These are phyloP conservation scores for Pseudomyrmex flavicornis DNA, from an alignment of 1,140 invertebrate species.

Conservation along the genomic window DNA sequence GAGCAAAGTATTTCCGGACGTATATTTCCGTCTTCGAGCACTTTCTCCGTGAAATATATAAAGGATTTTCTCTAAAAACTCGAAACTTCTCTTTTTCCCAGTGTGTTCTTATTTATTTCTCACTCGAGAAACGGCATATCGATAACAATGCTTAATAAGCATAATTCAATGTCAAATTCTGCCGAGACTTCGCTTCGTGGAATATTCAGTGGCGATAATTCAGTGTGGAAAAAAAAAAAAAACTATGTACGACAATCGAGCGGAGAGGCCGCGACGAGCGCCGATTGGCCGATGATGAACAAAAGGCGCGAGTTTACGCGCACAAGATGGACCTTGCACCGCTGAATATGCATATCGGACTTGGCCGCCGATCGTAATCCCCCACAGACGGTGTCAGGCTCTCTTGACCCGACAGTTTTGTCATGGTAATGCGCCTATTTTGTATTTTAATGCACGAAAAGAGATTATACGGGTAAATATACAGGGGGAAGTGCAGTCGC, in stretches of 20 bases:
- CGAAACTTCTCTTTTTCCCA: slow-evolving; percentile 11
- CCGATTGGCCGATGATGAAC: slow-evolving; percentile 59
- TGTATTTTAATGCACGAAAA: slow-evolving; percentile 82
- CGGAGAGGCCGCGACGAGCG: slow-evolving; percentile 29
- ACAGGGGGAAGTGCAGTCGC: slow-evolving; percentile 11
- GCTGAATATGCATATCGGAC: slow-evolving; percentile 81
- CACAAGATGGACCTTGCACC: slow-evolving; percentile 78
- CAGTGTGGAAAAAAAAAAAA: slow-evolving; percentile 19
- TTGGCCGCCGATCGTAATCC: slow-evolving; percentile 79
- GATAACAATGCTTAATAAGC: slow-evolving; percentile 36
- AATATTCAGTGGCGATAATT: slow-evolving; percentile 49
- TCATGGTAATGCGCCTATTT: slow-evolving; percentile 82
- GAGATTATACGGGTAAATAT: slow-evolving; percentile 81
- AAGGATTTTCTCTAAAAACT: neutral
- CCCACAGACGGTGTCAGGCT: slow-evolving; percentile 80
- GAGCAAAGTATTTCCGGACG: too few species aligned
- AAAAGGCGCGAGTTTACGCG: slow-evolving; percentile 63
- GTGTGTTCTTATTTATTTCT: neutral
- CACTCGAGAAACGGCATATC: neutral
- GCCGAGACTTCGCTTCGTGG: slow-evolving; percentile 25
- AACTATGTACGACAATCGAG: slow-evolving; percentile 43
- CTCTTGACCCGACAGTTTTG: slow-evolving; percentile 82
- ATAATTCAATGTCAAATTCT: slow-evolving; percentile 44
- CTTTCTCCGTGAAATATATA: neutral
- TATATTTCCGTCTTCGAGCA: neutral